phyloP scores from a whole-genome alignment of 2,888 invertebrate species.

The Leptothorax acervorum region DNA sequence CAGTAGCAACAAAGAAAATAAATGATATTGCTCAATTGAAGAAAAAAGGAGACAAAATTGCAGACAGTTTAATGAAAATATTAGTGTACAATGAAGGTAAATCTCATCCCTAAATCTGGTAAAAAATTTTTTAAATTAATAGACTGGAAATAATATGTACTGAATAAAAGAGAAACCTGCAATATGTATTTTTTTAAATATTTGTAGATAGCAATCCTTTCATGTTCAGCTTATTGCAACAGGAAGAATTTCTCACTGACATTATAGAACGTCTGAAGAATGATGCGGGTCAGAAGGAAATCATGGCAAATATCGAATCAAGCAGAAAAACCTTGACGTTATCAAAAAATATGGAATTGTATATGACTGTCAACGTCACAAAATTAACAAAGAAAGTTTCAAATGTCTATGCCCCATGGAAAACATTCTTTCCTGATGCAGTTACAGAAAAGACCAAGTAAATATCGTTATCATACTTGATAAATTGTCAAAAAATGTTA shows the following conservation, averaged over 20 bases:
- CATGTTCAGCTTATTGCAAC: slow-evolving; percentile 90
- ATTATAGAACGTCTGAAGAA: slow-evolving; percentile 88
- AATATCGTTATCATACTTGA: slow-evolving; percentile 28
- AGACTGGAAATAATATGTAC: slow-evolving; percentile 4
- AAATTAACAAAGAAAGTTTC: slow-evolving; percentile 86
- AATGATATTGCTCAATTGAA: slow-evolving; percentile 93
- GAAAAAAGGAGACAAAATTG: slow-evolving; percentile 90
- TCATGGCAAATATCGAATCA: slow-evolving; percentile 86
- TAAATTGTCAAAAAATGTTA: neutral
- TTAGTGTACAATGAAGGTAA: slow-evolving; percentile 86
- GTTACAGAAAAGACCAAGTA: slow-evolving; percentile 81
- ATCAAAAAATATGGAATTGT: slow-evolving; percentile 89
- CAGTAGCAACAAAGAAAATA: slow-evolving; percentile 93
- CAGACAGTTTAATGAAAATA: slow-evolving; percentile 88
- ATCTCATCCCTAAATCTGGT: neutral
- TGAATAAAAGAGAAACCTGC: neutral
- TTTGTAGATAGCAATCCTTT: slow-evolving; percentile 90
- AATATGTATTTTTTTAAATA: slow-evolving; percentile 28
- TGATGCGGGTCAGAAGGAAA: slow-evolving; percentile 85
- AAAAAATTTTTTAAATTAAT: neutral
- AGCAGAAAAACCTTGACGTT: slow-evolving; percentile 88
- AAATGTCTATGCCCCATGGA: slow-evolving; percentile 87
- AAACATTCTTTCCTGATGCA: slow-evolving; percentile 83
- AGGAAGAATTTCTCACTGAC: slow-evolving; percentile 91
- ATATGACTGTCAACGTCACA: slow-evolving; percentile 91